phyloP scores from a whole-genome alignment of 2,113 vertebrate genomes.

The Aramus guarauna region DNA sequence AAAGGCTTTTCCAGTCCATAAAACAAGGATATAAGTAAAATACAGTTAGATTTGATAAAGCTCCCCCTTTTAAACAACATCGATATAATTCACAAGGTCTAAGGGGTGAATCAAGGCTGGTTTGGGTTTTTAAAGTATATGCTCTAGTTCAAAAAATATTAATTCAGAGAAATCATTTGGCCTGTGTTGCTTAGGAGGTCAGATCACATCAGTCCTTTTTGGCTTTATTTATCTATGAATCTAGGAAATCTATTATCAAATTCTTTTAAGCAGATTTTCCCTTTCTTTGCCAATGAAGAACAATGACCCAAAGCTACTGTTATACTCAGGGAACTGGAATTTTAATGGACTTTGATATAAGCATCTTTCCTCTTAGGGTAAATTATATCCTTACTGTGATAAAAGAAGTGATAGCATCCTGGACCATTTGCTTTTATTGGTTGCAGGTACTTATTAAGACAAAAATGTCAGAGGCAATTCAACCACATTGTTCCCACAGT shows the following conservation, averaged over 20 bases:
- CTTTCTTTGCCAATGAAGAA: neutral
- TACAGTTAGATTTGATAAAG: neutral
- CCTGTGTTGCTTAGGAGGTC: neutral
- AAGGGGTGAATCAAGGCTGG: neutral
- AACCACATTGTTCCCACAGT: neutral
- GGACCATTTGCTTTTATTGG: neutral
- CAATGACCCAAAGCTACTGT: neutral
- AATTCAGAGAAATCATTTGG: neutral
- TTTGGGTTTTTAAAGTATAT: neutral
- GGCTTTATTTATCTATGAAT: neutral
- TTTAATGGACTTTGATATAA: neutral
- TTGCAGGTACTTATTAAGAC: neutral
- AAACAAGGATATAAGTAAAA: neutral
- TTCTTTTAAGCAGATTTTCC: neutral
- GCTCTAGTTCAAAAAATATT: neutral
- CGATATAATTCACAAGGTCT: neutral
- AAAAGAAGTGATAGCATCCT: neutral
- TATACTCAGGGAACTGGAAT: neutral
- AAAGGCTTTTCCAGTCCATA: neutral
- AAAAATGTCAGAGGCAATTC: neutral
- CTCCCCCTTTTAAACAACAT: neutral
- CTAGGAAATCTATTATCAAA: neutral
- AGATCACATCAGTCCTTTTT: neutral
- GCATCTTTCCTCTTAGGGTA: neutral
- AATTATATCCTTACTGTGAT: neutral